Conservation (phyloP, 2,113 vertebrate species). For the Upupa epops region DNA sequence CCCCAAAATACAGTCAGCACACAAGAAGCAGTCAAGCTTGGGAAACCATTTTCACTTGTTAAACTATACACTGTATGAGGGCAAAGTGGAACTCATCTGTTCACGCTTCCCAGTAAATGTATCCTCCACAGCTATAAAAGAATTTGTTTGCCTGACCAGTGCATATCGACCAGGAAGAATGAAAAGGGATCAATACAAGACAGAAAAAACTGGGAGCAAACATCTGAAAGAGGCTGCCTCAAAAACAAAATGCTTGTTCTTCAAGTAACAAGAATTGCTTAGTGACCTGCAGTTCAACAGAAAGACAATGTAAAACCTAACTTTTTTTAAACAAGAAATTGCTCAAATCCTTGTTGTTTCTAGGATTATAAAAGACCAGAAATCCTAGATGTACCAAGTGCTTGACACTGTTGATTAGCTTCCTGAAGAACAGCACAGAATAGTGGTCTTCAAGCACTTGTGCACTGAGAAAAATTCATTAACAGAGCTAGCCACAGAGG, state of each 20-base stretch:
- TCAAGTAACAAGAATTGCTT: slow-evolving; percentile 10
- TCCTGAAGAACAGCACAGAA: background rate
- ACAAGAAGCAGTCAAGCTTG: slow-evolving; percentile 41
- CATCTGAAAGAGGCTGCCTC: background rate
- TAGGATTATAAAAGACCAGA: background rate
- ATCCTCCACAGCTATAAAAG: slow-evolving; percentile 20
- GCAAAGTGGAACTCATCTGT: slow-evolving; percentile 56
- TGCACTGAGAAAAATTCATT: background rate
- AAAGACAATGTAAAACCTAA: background rate
- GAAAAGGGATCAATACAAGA: background rate
- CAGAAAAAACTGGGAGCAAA: slow-evolving; percentile 45
- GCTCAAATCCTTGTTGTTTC: background rate
- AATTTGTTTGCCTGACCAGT: background rate
- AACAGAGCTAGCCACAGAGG: slow-evolving; percentile 25
- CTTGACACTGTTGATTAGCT: background rate
- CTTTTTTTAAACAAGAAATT: background rate
- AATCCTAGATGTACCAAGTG: background rate
- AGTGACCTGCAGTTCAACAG: slow-evolving; percentile 14
- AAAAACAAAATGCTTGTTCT: background rate
- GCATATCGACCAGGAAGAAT: background rate
- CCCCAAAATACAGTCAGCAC: slow-evolving; percentile 44
- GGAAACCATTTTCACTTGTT: slow-evolving; percentile 47
- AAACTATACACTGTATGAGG: slow-evolving; percentile 36
- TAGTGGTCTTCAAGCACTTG: background rate
- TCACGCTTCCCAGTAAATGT: slow-evolving; percentile 10